Conservation (phyloP, 1,140 invertebrate genomes). For the Pissodes strobi region DNA sequence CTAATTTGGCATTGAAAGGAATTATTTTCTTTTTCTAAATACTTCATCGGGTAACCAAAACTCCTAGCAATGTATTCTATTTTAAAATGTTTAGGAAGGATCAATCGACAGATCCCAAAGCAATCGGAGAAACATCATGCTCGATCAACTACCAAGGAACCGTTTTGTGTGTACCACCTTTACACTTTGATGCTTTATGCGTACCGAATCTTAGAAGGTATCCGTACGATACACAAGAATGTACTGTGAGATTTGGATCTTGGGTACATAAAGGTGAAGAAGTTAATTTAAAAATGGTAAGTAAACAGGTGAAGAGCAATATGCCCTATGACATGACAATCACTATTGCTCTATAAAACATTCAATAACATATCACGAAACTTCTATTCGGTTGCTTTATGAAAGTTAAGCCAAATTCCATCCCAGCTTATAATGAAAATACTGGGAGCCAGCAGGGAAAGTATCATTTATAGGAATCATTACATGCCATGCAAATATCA, state of each 20-base stretch:
- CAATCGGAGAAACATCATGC: constrained; percentile 51
- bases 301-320: too few relatives aligned
- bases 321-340: too few relatives aligned
- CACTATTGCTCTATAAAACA: too few relatives aligned
- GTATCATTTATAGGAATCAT: too few relatives aligned
- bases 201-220: constrained; percentile 57
- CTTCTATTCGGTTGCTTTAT: too few relatives aligned
- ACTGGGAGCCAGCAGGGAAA: too few relatives aligned
- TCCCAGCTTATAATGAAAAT: too few relatives aligned
- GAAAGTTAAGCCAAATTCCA: too few relatives aligned
- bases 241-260: constrained; percentile 59
- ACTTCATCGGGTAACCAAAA: neutral
- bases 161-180: constrained; percentile 59
- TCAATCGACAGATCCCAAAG: constrained; percentile 33
- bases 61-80: neutral
- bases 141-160: constrained; percentile 52
- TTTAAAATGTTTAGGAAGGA: constrained; percentile 36
- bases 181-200: constrained; percentile 58
- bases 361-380: too few relatives aligned
- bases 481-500: too few relatives aligned
- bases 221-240: constrained; percentile 62
- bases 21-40: too few relatives aligned
- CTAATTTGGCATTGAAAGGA: too few relatives aligned
- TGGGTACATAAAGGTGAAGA: constrained; percentile 67
- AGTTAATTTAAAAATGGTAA: constrained; percentile 57